Base-by-base conservation (phyloP, 2,888 invertebrate genomes). In the Mallateleia sp. region DNA sequence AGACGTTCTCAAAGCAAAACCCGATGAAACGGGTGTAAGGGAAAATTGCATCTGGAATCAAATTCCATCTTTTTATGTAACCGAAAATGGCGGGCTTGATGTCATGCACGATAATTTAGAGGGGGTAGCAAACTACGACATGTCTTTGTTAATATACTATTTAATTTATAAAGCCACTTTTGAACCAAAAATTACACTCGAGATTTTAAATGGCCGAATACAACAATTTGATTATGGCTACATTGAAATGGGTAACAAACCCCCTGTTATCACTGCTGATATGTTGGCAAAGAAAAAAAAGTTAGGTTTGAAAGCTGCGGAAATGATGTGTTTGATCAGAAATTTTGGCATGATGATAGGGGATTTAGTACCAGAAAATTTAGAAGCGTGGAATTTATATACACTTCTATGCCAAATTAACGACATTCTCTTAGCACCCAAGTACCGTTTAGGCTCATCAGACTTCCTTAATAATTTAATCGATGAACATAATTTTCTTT, bases 291-390 rank as follows among this genome's bases (percentile, higher is more conserved):
- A 38, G 62, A 60, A 45, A 50, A 69, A 52, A 79, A 69, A 22
- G 4, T 28, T 42, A 28, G 58, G 22, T 2, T 22, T 0, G 6
- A 84, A 79, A 60, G 80, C 87, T 66, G 25, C 60, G 66, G 78
- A 81, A 58, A 84, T 87, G 77, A 84, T 75, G 64, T 79, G 66
- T 47, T 62, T 87, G 9, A 58, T 80, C 22, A 20, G 83, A 54
- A 80, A 84, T 77, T 80, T 84, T 18, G 83, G 83, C 5, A 0
- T 66, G 0, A 80, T 84, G 1, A 42, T 87, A 22, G 83, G 87
- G 18, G 58, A 62, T 56, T 64, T 80, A 34, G 58, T 81, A 24
- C 66, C 71, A 9, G 38, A 54, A 47, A 52, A 60, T 71, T 24
- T 25, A 15, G 24, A 58, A 52, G 45, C 32, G 6, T 87, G 82